Evolutionary conservation across 2,113 vertebrate species (phyloP).

Genomic region (Saguinus midas): DNA sequence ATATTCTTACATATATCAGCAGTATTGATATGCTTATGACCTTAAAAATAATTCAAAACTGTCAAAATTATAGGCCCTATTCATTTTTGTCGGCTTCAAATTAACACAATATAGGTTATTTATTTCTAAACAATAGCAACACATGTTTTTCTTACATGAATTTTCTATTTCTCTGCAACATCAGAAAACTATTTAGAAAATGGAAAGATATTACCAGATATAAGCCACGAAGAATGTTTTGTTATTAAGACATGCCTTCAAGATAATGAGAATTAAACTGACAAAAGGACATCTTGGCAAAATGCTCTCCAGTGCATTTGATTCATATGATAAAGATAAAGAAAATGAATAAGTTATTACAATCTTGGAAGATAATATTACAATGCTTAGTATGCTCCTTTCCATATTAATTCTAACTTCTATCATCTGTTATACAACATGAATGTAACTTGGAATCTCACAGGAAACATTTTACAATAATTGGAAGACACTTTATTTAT

Average conservation of each 20-base stretch:
- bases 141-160: background rate
- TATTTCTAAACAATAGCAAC: constrained; percentile 9
- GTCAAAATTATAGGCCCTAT: background rate
- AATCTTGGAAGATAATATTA: background rate
- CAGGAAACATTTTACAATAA: background rate
- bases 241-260: constrained; percentile 43
- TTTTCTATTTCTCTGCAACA: constrained; percentile 5
- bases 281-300: background rate
- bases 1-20: background rate
- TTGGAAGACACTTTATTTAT: background rate
- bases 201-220: background rate
- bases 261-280: constrained; percentile 34
- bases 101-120: background rate
- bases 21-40: background rate
- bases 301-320: background rate
- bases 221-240: background rate
- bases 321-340: constrained; percentile 23
- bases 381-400: background rate
- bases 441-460: background rate
- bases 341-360: constrained; percentile 17
- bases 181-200: constrained; percentile 42
- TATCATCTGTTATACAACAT: background rate
- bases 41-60: background rate
- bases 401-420: background rate
- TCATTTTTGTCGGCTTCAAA: background rate